Conservation (phyloP, 2,113 vertebrate genomes). For the Paradoxurus hermaphroditus region DNA sequence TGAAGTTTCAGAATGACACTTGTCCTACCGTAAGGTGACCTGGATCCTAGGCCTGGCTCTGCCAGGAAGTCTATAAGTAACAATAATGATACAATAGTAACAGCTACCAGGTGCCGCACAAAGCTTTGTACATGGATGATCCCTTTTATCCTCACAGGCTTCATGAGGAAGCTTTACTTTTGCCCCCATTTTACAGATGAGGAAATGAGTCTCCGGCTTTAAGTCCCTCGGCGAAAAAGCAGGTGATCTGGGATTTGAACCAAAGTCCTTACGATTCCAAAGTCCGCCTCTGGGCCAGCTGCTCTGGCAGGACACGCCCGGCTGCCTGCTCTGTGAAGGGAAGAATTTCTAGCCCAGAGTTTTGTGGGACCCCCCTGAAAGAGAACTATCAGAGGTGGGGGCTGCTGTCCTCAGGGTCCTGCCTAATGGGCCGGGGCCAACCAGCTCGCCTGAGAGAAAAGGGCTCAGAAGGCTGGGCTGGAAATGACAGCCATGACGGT, state of each 20-base stretch:
- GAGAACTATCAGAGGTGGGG: not conserved
- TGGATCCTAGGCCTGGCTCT: not conserved
- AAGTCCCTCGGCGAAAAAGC: not conserved
- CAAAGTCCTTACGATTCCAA: not conserved
- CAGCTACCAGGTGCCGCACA: not conserved
- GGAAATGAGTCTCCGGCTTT: not conserved
- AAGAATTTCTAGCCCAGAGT: not conserved
- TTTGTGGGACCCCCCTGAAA: not conserved
- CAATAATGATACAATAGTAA: not conserved
- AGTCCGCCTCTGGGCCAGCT: not conserved
- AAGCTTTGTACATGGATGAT: not conserved
- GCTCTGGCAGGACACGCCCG: not conserved
- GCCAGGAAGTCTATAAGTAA: not conserved
- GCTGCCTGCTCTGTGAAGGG: not conserved
- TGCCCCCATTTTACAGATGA: not conserved
- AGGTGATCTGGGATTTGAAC: not conserved
- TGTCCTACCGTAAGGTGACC: not conserved
- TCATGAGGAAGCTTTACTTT: not conserved
- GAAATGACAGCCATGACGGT: not conserved
- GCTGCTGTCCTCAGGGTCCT: not conserved
- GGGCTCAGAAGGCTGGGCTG: not conserved
- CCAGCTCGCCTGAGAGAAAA: not conserved
- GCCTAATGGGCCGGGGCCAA: no score
- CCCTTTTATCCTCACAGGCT: not conserved
- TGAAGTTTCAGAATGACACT: not conserved